phyloP scores from a whole-genome alignment of 2,797 vertebrate species.

The Hapalemur alaotrensis region DNA sequence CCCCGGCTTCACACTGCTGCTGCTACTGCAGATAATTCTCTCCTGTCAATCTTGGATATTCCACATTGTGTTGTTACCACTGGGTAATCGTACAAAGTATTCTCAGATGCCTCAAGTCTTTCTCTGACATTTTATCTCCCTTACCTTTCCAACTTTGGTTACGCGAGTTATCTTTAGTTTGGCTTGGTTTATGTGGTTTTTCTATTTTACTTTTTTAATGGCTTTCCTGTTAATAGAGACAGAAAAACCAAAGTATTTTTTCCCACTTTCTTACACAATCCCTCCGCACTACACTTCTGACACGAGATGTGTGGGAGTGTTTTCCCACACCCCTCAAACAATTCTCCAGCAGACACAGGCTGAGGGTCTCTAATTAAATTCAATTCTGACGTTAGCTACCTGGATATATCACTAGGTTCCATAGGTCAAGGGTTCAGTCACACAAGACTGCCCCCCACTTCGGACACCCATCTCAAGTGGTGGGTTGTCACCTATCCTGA shows the following conservation, averaged over 20 bases:
- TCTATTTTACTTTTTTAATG: background rate
- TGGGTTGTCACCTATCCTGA: background rate
- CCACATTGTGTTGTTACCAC: background rate
- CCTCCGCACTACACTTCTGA: background rate
- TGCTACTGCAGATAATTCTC: background rate
- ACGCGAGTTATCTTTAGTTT: background rate
- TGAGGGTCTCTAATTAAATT: background rate
- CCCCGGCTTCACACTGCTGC: background rate
- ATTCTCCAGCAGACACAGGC: background rate
- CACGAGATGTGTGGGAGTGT: background rate
- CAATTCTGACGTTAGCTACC: background rate
- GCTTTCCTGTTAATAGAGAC: background rate
- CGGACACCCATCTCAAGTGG: background rate
- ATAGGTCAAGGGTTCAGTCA: background rate
- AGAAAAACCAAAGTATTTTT: background rate
- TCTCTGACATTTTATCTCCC: background rate
- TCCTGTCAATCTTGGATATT: background rate
- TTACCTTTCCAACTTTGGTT: background rate
- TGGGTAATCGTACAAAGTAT: background rate
- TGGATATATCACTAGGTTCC: background rate
- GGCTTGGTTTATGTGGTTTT: background rate
- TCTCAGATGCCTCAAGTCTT: background rate
- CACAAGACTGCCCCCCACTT: no score
- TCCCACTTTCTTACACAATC: background rate
- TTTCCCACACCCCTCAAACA: background rate